Conservation (phyloP, 1,140 invertebrate genomes). For the Agraylea sexmaculata region DNA sequence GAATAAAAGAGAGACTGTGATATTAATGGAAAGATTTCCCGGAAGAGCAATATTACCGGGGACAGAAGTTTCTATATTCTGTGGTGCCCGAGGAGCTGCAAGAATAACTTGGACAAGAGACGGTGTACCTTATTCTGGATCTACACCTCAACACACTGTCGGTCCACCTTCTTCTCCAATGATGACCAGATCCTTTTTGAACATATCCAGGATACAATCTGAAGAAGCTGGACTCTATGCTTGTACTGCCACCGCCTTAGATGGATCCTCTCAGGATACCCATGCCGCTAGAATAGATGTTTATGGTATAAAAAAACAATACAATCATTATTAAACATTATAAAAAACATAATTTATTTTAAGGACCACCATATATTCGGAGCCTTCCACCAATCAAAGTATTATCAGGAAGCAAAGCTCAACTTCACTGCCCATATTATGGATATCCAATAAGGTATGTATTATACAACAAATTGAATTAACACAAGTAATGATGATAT, state of each 20-base stretch:
- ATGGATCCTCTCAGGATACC: conserved; percentile 49
- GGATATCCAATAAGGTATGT: conserved; percentile 65
- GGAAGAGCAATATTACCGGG: conserved; percentile 10
- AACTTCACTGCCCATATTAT: conserved; percentile 73
- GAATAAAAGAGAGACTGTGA: background rate
- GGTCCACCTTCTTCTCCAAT: background rate
- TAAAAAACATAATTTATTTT: conserved; percentile 17
- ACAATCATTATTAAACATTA: conserved; percentile 1
- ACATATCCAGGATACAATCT: conserved; percentile 64
- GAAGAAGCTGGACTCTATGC: conserved; percentile 72
- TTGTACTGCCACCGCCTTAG: conserved; percentile 59
- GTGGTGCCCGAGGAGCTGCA: conserved; percentile 12
- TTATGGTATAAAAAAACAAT: conserved; percentile 49
- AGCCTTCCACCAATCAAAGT: conserved; percentile 68
- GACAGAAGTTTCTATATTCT: conserved; percentile 6
- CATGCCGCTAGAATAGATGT: conserved; percentile 69
- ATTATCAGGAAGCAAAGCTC: conserved; percentile 63
- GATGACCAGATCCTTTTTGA: conserved; percentile 34
- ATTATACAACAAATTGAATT: background rate
- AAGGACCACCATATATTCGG: conserved; percentile 75
- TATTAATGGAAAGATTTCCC: conserved; percentile 14
- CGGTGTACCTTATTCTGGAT: conserved; percentile 7
- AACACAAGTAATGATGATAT: conserved; percentile 4
- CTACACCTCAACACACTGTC: background rate
- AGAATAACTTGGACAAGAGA: conserved; percentile 15